phyloP scores from a whole-genome alignment of 2,113 vertebrate species.

The Protobothrops mucrosquamatus region DNA sequence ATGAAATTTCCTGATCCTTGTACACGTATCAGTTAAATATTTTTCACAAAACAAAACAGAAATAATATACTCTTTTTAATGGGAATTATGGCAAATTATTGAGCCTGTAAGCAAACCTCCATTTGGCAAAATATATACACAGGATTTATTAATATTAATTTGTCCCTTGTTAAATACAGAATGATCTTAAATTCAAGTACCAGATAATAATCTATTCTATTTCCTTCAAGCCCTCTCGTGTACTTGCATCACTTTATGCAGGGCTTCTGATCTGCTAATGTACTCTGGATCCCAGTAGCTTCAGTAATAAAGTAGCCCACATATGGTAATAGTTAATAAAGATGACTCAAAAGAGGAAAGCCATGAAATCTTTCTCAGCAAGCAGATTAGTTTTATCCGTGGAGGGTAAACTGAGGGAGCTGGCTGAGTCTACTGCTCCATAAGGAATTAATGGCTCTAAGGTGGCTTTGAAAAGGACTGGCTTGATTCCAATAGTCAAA shows the following conservation, averaged over 20 bases:
- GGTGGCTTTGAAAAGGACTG: slow-evolving; percentile 36
- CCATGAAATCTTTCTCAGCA: slow-evolving; percentile 19
- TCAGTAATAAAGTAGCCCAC: slow-evolving; percentile 19
- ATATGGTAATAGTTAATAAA: background rate
- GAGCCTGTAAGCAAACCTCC: background rate
- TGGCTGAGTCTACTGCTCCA: slow-evolving; percentile 22
- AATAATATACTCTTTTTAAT: background rate
- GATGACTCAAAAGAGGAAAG: slow-evolving; percentile 12
- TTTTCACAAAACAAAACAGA: background rate
- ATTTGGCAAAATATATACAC: background rate
- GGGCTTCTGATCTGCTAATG: background rate
- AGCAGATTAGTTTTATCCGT: slow-evolving; percentile 18
- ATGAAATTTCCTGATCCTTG: background rate
- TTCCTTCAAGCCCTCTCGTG: background rate
- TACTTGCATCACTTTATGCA: background rate
- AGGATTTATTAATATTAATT: background rate
- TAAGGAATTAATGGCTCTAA: slow-evolving; percentile 22
- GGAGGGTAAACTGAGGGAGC: slow-evolving; percentile 8
- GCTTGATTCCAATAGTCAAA: slow-evolving; percentile 30
- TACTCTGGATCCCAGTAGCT: background rate
- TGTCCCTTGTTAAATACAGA: background rate
- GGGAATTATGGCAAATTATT: background rate
- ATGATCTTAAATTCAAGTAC: background rate
- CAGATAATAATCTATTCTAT: background rate
- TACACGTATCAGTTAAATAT: background rate